These are phyloP conservation scores for Oscheius sp. DNA, from an alignment of 1,140 invertebrate genomes.

Conservation along the genomic window DNA sequence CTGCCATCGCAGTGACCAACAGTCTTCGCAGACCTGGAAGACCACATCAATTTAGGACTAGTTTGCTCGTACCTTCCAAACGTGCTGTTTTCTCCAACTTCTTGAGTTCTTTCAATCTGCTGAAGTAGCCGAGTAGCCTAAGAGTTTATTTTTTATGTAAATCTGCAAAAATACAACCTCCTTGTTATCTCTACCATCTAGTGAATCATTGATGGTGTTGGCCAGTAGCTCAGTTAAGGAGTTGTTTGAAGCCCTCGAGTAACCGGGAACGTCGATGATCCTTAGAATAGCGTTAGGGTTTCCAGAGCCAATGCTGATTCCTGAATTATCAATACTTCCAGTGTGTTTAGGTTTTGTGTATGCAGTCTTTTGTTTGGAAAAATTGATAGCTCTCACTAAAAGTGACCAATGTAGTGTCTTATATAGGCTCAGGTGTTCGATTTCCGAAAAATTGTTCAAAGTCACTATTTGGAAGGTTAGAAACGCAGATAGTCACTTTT, in stretches of 20 bases:
- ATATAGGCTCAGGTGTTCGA: too few relatives aligned
- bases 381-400: too few relatives aligned
- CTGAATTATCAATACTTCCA: too few relatives aligned
- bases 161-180: background rate
- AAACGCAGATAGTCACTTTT: too few relatives aligned
- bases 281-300: conserved; percentile 6
- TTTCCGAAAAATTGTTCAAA: too few relatives aligned
- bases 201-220: conserved; percentile 24
- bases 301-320: conserved; percentile 11
- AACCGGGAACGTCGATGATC: conserved; percentile 29
- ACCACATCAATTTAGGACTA: background rate
- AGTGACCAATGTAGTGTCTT: too few relatives aligned
- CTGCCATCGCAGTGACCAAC: background rate
- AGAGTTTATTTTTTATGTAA: background rate
- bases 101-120: background rate
- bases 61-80: background rate
- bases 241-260: conserved; percentile 9
- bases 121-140: conserved; percentile 11
- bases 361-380: background rate
- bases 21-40: conserved; percentile 11
- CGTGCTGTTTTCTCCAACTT: background rate
- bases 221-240: conserved; percentile 26
- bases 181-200: conserved; percentile 14
- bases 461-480: too few relatives aligned
- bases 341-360: too few relatives aligned